phyloP scores from a whole-genome alignment of 2,113 vertebrate genomes.

The Orcinus orca region DNA sequence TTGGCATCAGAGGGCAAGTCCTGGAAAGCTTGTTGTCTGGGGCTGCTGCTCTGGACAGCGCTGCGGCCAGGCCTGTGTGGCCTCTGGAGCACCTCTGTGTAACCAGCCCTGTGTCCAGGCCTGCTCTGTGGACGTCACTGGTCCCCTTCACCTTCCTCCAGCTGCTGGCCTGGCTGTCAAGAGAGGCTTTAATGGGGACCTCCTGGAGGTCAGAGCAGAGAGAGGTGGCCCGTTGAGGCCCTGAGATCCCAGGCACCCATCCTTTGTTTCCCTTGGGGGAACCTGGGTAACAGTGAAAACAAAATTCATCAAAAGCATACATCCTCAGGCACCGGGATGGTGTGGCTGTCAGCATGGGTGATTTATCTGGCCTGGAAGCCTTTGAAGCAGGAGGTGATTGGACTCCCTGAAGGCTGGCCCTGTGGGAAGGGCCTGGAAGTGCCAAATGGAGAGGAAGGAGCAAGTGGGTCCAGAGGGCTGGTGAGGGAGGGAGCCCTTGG shows the following conservation, averaged over 20 bases:
- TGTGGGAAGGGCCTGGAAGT: background rate
- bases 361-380: background rate
- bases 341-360: background rate
- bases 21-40: background rate
- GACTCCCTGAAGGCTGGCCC: background rate
- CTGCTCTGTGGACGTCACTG: background rate
- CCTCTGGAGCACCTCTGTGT: background rate
- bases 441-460: background rate
- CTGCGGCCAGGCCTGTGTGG: rapidly evolving
- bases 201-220: background rate
- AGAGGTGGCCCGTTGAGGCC: background rate
- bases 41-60: background rate
- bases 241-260: too few relatives aligned
- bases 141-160: background rate
- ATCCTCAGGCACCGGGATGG: background rate
- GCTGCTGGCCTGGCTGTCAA: background rate
- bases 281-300: background rate
- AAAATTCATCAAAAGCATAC: background rate
- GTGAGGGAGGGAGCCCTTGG: background rate
- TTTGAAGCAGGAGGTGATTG: constrained; percentile 11
- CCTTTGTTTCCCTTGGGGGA: background rate
- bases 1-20: background rate
- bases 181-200: background rate
- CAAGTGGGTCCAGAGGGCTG: background rate
- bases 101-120: background rate